phyloP scores from a whole-genome alignment of 2,888 invertebrate species.

The Sinentomon sp. region DNA sequence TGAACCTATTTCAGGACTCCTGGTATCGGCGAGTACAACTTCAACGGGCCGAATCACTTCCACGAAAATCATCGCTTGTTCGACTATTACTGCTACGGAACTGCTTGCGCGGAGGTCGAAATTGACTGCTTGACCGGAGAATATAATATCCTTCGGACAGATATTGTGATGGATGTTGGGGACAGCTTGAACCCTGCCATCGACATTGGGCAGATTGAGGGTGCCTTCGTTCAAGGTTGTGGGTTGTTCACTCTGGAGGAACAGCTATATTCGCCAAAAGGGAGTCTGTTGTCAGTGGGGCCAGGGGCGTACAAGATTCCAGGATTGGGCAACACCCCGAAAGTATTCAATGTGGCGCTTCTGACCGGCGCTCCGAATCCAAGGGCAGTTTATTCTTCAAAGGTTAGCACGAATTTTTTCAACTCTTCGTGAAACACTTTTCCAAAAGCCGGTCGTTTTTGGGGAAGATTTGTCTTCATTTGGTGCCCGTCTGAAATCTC shows the following conservation, averaged over 20 bases:
- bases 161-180: conserved; percentile 91
- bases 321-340: conserved; percentile 68
- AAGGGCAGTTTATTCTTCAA: conserved; percentile 77
- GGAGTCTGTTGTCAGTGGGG: conserved; percentile 51
- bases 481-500: too few relatives aligned
- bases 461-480: too few relatives aligned
- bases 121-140: conserved; percentile 84
- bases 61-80: too few relatives aligned
- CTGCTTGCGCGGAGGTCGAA: conserved; percentile 65
- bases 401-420: conserved; percentile 28
- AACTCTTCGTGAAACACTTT: too few relatives aligned
- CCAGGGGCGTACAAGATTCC: conserved; percentile 87
- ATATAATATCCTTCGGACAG: conserved; percentile 54
- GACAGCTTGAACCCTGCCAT: conserved; percentile 85
- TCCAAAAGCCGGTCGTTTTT: too few relatives aligned
- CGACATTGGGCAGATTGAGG: conserved; percentile 89
- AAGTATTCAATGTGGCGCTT: conserved; percentile 69
- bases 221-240: conserved; percentile 79
- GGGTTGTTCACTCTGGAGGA: conserved; percentile 78
- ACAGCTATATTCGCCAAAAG: conserved; percentile 54
- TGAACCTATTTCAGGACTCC: too few relatives aligned
- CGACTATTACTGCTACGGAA: too few relatives aligned
- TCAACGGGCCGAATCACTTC: too few relatives aligned
- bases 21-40: too few relatives aligned
- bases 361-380: conserved; percentile 67